A percentile compares a stretch with the other conserved stretches of the same genome.
Evolutionary conservation across 2,888 invertebrate genomes (phyloP).

Genomic region (Latrodectus elegans): DNA sequence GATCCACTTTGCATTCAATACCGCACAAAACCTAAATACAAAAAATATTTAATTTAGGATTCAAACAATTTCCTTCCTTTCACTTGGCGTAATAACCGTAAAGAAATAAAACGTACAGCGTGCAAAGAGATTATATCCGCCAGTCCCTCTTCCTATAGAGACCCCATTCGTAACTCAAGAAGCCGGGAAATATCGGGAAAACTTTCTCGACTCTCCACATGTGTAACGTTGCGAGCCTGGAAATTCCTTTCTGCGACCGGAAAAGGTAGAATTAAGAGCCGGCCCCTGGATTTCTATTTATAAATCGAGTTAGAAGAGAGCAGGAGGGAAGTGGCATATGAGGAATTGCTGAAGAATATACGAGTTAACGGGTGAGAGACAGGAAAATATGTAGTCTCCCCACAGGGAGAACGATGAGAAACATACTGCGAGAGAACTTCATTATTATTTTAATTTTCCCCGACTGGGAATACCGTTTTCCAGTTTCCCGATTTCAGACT

Average conservation of each 20-base stretch:
- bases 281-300: conserved; percentile 60
- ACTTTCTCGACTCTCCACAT: no score
- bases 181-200: no score
- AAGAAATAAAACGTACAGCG: no score
- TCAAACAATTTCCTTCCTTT: no score
- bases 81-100: no score
- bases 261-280: neutral
- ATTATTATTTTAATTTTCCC: conserved; percentile 2
- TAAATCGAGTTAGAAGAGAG: conserved; percentile 37
- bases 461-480: conserved; percentile 16
- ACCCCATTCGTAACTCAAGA: no score
- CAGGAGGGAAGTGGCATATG: neutral
- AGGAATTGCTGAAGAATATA: neutral
- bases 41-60: no score
- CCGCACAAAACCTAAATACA: no score
- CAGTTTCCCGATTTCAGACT: conserved; percentile 12
- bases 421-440: conserved; percentile 7
- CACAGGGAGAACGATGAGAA: conserved; percentile 22
- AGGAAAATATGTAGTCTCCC: neutral
- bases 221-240: no score
- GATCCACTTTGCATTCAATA: no score
- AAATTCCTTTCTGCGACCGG: neutral
- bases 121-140: no score
- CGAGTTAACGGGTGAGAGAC: neutral
- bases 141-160: no score